Percentiles rank a stretch among this genome's conserved stretches.
Evolutionary conservation across 1,140 invertebrate genomes (phyloP).

Genomic region (Polyergus mexicanus): DNA sequence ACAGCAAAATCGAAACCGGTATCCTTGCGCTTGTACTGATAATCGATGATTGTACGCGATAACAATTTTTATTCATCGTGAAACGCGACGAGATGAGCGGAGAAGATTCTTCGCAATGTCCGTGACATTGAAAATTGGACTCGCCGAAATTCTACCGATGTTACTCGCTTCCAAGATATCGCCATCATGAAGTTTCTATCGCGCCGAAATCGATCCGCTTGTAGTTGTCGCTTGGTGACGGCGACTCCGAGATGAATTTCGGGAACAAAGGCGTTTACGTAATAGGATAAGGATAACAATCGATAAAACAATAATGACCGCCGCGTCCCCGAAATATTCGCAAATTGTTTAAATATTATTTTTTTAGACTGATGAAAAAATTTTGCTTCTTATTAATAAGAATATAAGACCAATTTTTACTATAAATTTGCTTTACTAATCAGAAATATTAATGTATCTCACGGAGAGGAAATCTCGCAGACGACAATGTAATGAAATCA

Average conservation of each 20-base stretch:
- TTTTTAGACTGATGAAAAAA: background rate
- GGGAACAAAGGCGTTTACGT: slow-evolving; percentile 37
- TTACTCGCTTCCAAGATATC: background rate
- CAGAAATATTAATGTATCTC: background rate
- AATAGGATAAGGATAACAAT: slow-evolving; percentile 27
- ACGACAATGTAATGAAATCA: background rate
- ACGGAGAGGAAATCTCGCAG: background rate
- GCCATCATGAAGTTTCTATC: background rate
- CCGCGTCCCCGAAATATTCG: too few relatives aligned
- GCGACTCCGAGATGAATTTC: slow-evolving; percentile 19
- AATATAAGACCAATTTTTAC: background rate
- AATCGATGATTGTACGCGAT: background rate
- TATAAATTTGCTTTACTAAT: background rate
- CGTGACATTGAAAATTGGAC: background rate
- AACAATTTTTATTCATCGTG: background rate
- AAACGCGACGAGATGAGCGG: background rate
- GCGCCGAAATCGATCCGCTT: slow-evolving; percentile 13
- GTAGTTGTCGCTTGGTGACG: slow-evolving; percentile 11
- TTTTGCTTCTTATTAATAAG: background rate
- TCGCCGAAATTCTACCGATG: background rate
- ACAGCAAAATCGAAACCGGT: background rate
- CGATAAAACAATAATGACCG: slow-evolving; percentile 2
- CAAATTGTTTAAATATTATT: background rate
- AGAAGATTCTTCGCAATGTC: background rate
- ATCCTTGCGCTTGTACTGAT: too few relatives aligned